Conservation (phyloP, 2,113 vertebrate genomes). For the Promerops cafer region DNA sequence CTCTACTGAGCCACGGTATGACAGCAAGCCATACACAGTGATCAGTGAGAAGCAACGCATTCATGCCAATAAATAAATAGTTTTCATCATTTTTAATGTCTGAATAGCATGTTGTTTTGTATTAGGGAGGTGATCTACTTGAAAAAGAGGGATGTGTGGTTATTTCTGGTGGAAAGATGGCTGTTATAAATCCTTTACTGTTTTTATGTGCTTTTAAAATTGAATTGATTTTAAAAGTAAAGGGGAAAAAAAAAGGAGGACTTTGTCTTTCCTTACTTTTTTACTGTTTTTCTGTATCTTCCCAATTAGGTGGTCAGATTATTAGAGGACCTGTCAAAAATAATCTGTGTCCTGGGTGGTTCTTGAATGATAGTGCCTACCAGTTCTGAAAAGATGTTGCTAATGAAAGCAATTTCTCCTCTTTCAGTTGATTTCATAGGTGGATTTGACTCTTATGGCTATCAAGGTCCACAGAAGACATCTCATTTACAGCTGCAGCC, state of each 20-base stretch:
- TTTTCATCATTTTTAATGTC: not conserved
- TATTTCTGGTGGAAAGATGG: not conserved
- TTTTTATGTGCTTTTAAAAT: not conserved
- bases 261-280: not conserved
- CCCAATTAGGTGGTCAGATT: constrained; percentile 9
- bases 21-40: not conserved
- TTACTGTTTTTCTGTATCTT: not conserved
- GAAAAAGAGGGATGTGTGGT: not conserved
- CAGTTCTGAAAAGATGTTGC: constrained; percentile 12
- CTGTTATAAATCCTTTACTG: not conserved
- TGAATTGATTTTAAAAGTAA: not conserved
- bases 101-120: not conserved
- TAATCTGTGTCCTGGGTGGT: not conserved
- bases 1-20: not conserved
- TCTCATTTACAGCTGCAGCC: constrained; percentile 98
- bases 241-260: too few species aligned
- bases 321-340: not conserved
- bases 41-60: not conserved
- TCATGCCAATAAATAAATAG: not conserved
- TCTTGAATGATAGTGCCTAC: not conserved
- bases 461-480: constrained; percentile 99
- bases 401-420: constrained; percentile 56
- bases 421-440: constrained; percentile 98
- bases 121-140: not conserved
- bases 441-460: constrained; percentile 97